These are phyloP conservation scores for Speoplatyrhinus poulsoni DNA, from an alignment of 2,113 vertebrate species.

Conservation along the genomic window DNA sequence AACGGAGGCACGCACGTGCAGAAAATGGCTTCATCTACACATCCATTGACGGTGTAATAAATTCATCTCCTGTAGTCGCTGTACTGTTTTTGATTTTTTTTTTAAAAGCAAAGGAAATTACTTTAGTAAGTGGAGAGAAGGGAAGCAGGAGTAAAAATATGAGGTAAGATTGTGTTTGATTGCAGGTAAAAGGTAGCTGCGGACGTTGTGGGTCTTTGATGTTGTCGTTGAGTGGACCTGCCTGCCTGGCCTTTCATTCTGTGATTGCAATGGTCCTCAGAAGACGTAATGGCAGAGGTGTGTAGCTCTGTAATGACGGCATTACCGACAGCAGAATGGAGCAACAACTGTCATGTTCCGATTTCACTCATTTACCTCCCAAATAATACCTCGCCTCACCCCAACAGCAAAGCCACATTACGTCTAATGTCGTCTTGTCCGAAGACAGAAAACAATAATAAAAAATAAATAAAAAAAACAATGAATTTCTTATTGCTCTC, in stretches of 20 bases:
- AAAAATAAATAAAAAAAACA: slow-evolving; percentile 68
- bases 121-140: slow-evolving; percentile 4
- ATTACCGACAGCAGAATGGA: slow-evolving; percentile 55
- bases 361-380: slow-evolving; percentile 63
- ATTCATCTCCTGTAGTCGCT: slow-evolving; percentile 45
- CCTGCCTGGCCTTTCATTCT: slow-evolving; percentile 58
- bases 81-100: slow-evolving; percentile 32
- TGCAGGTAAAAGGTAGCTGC: slow-evolving; percentile 63
- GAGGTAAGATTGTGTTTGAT: slow-evolving; percentile 67
- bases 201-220: slow-evolving; percentile 47
- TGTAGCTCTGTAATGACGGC: slow-evolving; percentile 61
- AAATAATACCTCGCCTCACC: slow-evolving; percentile 61
- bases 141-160: slow-evolving; percentile 40
- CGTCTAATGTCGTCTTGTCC: slow-evolving; percentile 49
- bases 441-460: slow-evolving; percentile 67
- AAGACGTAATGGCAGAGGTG: slow-evolving; percentile 55
- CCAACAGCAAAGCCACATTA: slow-evolving; percentile 38
- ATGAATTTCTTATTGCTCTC: slow-evolving; percentile 59
- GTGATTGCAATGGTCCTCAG: slow-evolving; percentile 59
- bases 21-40: slow-evolving; percentile 22
- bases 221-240: slow-evolving; percentile 58
- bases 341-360: slow-evolving; percentile 55
- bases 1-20: slow-evolving; percentile 3
- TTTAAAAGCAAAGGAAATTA: too few relatives aligned
- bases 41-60: slow-evolving; percentile 47